These are phyloP conservation scores for Sebastes iracundus DNA, from an alignment of 2,797 vertebrate genomes.

Conservation along the genomic window DNA sequence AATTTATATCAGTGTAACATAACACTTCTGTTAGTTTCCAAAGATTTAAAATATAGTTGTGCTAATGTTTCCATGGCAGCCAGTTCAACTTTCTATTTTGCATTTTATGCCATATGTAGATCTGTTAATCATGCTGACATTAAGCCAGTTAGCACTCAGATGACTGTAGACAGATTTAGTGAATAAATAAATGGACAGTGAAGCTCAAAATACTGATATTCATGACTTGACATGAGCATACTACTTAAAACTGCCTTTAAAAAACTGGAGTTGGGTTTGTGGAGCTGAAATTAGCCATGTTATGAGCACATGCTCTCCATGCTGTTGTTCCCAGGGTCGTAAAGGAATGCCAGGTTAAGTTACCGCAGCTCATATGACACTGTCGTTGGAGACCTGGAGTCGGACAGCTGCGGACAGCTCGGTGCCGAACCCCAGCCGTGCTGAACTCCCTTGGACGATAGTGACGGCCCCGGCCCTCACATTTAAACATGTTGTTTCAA, in stretches of 20 bases:
- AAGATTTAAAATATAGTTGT: neutral
- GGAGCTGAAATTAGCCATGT: constrained; percentile 12
- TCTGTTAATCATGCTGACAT: constrained; percentile 16
- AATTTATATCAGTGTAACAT: neutral
- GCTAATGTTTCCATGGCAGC: neutral
- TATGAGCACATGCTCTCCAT: constrained; percentile 9
- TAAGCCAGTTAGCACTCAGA: neutral
- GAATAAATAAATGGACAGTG: neutral
- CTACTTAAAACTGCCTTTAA: neutral
- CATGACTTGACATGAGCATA: neutral
- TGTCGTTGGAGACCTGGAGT: constrained; percentile 50
- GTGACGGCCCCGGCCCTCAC: constrained; percentile 32
- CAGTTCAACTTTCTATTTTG: neutral
- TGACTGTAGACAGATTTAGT: neutral
- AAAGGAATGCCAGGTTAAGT: constrained; percentile 74
- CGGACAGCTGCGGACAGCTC: constrained; percentile 82
- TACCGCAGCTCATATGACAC: constrained; percentile 73
- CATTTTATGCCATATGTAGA: neutral
- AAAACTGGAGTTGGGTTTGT: neutral
- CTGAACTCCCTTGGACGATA: constrained; percentile 62
- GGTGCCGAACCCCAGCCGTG: constrained; percentile 81
- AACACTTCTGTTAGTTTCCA: neutral
- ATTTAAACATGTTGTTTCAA: constrained; percentile 73
- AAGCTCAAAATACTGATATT: neutral
- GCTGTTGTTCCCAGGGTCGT: constrained; percentile 64